Evolutionary conservation across 2,797 vertebrate species (phyloP).

Genomic region (Tapera naevia): DNA sequence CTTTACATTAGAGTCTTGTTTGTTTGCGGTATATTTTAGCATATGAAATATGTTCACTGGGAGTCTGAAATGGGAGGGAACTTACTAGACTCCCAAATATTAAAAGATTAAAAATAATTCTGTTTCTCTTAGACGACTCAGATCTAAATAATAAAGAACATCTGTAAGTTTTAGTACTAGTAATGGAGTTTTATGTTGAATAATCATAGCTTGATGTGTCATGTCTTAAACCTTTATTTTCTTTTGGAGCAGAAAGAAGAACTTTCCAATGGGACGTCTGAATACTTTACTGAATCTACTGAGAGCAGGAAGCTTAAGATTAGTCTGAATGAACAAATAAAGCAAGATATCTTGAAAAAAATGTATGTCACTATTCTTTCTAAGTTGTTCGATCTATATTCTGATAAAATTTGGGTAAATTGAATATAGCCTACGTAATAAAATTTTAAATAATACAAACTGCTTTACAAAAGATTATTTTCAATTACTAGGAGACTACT

Average conservation of each 20-base stretch:
- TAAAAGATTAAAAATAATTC: slow-evolving; percentile 45
- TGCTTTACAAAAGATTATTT: background rate
- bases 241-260: slow-evolving; percentile 71
- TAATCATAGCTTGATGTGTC: slow-evolving; percentile 57
- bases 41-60: slow-evolving; percentile 19
- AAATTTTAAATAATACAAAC: background rate
- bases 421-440: background rate
- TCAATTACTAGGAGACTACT: background rate
- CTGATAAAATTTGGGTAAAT: background rate
- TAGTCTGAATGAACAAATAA: slow-evolving; percentile 47
- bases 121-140: slow-evolving; percentile 41
- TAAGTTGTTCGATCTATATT: background rate
- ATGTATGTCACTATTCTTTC: slow-evolving; percentile 65
- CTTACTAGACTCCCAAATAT: slow-evolving; percentile 30
- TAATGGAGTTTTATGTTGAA: slow-evolving; percentile 50
- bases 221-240: slow-evolving; percentile 68
- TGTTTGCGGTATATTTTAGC: slow-evolving; percentile 54
- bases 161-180: slow-evolving; percentile 36
- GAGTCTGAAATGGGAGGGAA: slow-evolving; percentile 28
- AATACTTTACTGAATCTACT: slow-evolving; percentile 71
- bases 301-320: slow-evolving; percentile 47
- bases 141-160: slow-evolving; percentile 65
- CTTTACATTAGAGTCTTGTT: slow-evolving; percentile 50
- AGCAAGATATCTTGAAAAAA: slow-evolving; percentile 70
- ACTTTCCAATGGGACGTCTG: slow-evolving; percentile 52